Base-by-base conservation (phyloP, 2,113 vertebrate species). In the Calidris pygmaea region DNA sequence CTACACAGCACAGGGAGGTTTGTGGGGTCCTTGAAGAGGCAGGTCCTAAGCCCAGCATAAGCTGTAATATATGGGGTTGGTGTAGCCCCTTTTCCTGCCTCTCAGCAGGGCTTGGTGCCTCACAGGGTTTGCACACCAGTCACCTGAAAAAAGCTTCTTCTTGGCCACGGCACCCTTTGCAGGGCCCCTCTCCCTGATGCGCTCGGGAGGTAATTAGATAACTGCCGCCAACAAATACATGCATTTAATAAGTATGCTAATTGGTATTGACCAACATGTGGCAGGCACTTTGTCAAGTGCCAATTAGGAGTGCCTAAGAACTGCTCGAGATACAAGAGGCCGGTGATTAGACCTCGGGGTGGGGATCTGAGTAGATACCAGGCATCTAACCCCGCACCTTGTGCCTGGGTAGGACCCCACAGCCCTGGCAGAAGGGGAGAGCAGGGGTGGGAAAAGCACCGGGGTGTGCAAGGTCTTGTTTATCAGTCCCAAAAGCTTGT, bases 231-330 rank as follows among this genome's bases (percentile, higher is more conserved):
- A 71, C 86, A 72, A 85, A 73, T 82, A 18, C 1, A 4, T 32
- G 71, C 45, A 35, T 89, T 95, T 97, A 97, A 91, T 93, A 84
- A 96, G 60, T 56, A 91, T 97, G 95, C 90, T 97, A 96, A 97
- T 95, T 96, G 95, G 55, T 96, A 97, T 97, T 96, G 96, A 96
- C 94, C 87, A 88, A 15, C 24, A 10, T 9, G 81, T 63, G 87
- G 94, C 95, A 92, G 87, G 76, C 68, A 7, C 91, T 97, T 58
- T 48, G 47, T 96, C 95, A 92, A 30, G 26, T 94, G 90, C 89
- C 95, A 92, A 71, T 95, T 85, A 93, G 81, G 56, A 89, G 68
- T 14, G 73, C 39, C 56, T 62, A 2, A 24, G 77, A 76, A 78
- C 58, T 37, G 55, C 84, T 79, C 1, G 12, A 82, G 79, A 45